Evolutionary conservation across 1,140 invertebrate species (phyloP).

Genomic region (Aphaenogaster floridana): DNA sequence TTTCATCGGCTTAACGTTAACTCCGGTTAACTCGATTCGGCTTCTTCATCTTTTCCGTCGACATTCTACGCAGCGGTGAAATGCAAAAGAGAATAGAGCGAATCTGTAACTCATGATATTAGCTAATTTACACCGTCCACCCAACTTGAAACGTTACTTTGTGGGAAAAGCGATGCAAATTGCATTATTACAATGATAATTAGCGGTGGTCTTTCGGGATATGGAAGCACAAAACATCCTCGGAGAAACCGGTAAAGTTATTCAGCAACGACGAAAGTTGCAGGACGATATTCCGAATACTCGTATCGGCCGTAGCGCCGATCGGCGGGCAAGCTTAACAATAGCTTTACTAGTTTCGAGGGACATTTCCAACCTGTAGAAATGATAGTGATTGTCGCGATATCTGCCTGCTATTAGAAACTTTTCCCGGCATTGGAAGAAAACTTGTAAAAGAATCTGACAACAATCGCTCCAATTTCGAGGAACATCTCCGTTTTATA

Average conservation of each 20-base stretch:
- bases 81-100: not conserved
- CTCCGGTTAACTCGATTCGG: not conserved
- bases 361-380: not conserved
- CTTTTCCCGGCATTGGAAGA: not conserved
- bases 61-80: not conserved
- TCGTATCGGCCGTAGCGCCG: not conserved
- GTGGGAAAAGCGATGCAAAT: conserved; percentile 18
- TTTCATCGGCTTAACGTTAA: not conserved
- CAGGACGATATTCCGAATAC: not conserved
- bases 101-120: not conserved
- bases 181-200: conserved; percentile 41
- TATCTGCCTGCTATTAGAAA: not conserved
- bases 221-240: not conserved
- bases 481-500: not conserved
- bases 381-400: not conserved
- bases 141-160: conserved; percentile 20
- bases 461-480: not conserved
- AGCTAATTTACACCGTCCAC: conserved; percentile 10
- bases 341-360: not conserved
- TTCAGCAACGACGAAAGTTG: conserved; percentile 9
- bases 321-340: conserved; percentile 1
- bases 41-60: not conserved
- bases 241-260: not conserved
- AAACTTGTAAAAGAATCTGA: not conserved
- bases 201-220: not conserved